Conservation (phyloP, 2,888 invertebrate species). For the Smittia aterrima region DNA sequence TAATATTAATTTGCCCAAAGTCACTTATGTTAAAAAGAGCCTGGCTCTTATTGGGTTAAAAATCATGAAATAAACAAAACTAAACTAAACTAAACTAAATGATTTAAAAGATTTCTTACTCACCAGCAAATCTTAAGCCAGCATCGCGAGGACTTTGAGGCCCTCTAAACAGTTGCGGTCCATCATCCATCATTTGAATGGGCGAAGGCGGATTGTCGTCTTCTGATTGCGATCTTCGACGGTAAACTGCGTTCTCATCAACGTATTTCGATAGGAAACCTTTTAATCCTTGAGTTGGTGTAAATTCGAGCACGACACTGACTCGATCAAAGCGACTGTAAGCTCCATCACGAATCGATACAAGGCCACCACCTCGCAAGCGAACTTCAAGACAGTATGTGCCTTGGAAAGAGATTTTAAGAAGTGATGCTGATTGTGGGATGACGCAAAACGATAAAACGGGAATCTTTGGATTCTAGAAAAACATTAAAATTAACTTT, state of each 20-base stretch:
- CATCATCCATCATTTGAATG: constrained; percentile 58
- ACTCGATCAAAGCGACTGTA: constrained; percentile 90
- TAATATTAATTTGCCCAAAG: no score
- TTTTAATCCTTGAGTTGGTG: constrained; percentile 86
- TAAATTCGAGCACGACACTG: constrained; percentile 87
- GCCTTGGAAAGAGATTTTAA: constrained; percentile 85
- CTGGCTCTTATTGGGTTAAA: no score
- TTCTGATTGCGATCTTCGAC: constrained; percentile 82
- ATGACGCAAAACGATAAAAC: constrained; percentile 77
- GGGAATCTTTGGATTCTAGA: constrained; percentile 69
- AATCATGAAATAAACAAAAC: no score
- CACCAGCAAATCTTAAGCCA: constrained; percentile 69
- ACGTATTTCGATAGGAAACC: constrained; percentile 91
- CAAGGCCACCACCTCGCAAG: constrained; percentile 77
- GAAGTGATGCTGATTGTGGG: constrained; percentile 75
- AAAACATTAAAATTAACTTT: constrained; percentile 37
- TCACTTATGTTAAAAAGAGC: no score
- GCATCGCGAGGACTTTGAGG: constrained; percentile 63
- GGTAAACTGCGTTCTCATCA: constrained; percentile 81
- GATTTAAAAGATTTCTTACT: no score
- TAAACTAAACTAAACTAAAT: no score
- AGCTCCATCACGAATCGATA: constrained; percentile 89
- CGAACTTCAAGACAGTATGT: constrained; percentile 89
- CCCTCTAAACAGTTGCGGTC: constrained; percentile 45
- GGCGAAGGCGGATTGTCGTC: constrained; percentile 97